Evolutionary conservation across 2,888 invertebrate genomes (phyloP), one percentile per base, ranked within the genome.

Genomic region (Hedychridium roseum): DNA sequence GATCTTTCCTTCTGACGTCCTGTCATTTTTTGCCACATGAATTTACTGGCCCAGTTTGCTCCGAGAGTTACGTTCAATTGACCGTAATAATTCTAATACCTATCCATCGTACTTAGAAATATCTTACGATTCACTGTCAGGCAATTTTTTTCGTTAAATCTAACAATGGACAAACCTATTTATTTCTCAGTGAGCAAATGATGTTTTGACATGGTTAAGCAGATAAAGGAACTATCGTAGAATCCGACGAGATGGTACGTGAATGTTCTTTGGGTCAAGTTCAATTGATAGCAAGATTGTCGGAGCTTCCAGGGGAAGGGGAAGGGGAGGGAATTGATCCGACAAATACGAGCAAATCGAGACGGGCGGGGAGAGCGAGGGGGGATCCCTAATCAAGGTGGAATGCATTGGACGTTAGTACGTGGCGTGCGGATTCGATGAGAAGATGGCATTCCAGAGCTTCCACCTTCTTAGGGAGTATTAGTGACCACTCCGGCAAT

Each of bases 401-500:
- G 71, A 71, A 73, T 73, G 72, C 71, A 64, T 71, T 64, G 66
- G 62, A 66, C 65, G 71, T 70, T 68, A 62, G 64, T 66, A 55
- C 64, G 60, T 62, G 64, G 69, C n/a, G n/a, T 62, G 59, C 58
- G 63, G 64, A 59, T 45, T 63, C 60, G 66, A 69, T 67, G 62
- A 59, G 60, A 61, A 66, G 53, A 62, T 60, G 60, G 59, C 66
- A 67, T 70, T 72, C 61, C 70, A 64, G 50, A 60, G 64, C 66
- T 68, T 66, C 70, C 69, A 65, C 55, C 67, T 72, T 71, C 71
- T 73, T 71, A 71, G 64, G 59, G 63, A 65, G 70, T 67, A 71
- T 73, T 71, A 71, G 72, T 70, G 71, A 73, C 71, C 73, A 73
- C 71, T 73, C 69, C 63, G 64, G 68, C 65, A 69, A 73, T 73